phyloP scores from a whole-genome alignment of 2,888 invertebrate species.

The Vanessa cardui region DNA sequence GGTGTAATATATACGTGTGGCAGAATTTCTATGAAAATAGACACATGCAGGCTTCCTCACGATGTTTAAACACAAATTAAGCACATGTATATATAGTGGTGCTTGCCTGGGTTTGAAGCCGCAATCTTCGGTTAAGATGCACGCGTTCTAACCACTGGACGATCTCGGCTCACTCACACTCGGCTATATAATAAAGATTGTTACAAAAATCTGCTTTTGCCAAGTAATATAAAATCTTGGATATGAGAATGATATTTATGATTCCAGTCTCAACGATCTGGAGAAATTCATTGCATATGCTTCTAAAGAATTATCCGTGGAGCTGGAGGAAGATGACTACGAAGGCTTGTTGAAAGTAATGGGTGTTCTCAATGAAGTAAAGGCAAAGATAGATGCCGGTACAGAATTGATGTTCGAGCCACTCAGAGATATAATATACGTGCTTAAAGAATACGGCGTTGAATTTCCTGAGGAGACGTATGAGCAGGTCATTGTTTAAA shows the following conservation, averaged over 20 bases:
- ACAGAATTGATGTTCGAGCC: conserved; percentile 97
- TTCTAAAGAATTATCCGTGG: conserved; percentile 86
- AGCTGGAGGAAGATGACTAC: conserved; percentile 92
- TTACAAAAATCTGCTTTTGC: too few relatives aligned
- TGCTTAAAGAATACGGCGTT: conserved; percentile 92
- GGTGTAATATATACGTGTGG: too few relatives aligned
- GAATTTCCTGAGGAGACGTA: conserved; percentile 91
- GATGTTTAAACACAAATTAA: too few relatives aligned
- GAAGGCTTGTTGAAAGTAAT: conserved; percentile 92
- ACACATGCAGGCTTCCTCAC: too few relatives aligned
- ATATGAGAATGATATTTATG: conserved; percentile 9
- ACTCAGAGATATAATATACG: conserved; percentile 91
- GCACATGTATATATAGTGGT: too few relatives aligned
- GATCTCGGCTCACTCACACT: too few relatives aligned
- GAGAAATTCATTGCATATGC: conserved; percentile 90
- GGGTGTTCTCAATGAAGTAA: conserved; percentile 92
- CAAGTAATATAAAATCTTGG: too few relatives aligned
- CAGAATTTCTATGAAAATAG: too few relatives aligned
- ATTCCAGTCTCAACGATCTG: conserved; percentile 87
- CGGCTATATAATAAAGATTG: too few relatives aligned
- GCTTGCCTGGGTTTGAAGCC: too few relatives aligned
- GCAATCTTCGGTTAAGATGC: too few relatives aligned
- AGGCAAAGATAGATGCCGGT: conserved; percentile 83
- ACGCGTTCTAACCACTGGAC: too few relatives aligned
- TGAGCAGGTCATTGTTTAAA: conserved; percentile 81